These are phyloP conservation scores for Gouania willdenowi DNA, from an alignment of 2,797 vertebrate species.

Conservation along the genomic window DNA sequence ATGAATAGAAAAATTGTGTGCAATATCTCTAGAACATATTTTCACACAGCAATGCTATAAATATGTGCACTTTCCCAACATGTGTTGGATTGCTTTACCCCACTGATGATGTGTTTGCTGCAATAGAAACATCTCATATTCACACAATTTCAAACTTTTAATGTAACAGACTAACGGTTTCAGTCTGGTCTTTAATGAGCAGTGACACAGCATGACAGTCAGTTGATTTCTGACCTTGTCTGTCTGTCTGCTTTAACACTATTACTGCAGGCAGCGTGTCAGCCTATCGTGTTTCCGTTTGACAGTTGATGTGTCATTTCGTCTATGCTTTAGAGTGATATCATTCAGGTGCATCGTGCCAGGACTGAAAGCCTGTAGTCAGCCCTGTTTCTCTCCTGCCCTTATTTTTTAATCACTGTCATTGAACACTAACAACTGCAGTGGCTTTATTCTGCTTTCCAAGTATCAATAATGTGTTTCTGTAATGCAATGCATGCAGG, in stretches of 20 bases:
- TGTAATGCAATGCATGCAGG: too few species aligned
- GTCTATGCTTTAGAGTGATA: slow-evolving; percentile 54
- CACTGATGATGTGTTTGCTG: too few species aligned
- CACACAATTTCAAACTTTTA: too few species aligned
- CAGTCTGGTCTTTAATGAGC: background rate
- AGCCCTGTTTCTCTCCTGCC: slow-evolving; percentile 9
- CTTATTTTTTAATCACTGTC: slow-evolving; percentile 19
- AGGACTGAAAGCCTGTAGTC: slow-evolving; percentile 46
- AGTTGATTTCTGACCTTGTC: slow-evolving; percentile 49
- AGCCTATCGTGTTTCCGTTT: slow-evolving; percentile 49
- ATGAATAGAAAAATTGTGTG: too few species aligned
- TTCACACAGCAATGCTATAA: too few species aligned
- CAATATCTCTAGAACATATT: too few species aligned
- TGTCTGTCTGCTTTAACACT: slow-evolving; percentile 43
- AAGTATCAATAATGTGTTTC: too few species aligned
- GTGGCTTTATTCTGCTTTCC: too few species aligned
- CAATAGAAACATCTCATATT: too few species aligned
- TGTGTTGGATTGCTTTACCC: too few species aligned
- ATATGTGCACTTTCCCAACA: too few species aligned
- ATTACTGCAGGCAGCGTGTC: slow-evolving; percentile 39
- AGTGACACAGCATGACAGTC: slow-evolving; percentile 44
- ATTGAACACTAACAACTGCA: slow-evolving; percentile 16
- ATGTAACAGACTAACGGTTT: too few species aligned
- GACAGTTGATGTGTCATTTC: slow-evolving; percentile 62
- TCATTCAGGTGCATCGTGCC: slow-evolving; percentile 69